These are phyloP conservation scores for Drosophila infuscata DNA, from an alignment of 2,888 invertebrate genomes.

Conservation along the genomic window DNA sequence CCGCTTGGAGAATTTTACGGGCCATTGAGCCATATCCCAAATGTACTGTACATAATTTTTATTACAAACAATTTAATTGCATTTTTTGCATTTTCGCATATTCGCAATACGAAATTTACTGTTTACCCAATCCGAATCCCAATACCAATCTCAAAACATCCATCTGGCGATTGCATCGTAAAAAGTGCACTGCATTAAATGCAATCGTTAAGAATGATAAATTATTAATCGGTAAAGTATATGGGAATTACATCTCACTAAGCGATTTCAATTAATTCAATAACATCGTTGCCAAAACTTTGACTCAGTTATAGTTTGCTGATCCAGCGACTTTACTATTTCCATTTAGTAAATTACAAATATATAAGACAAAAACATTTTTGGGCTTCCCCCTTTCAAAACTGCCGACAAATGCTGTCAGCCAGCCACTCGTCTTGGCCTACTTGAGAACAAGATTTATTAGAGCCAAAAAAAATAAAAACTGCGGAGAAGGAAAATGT, in stretches of 20 bases:
- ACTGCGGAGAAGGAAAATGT: not conserved
- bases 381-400: not conserved
- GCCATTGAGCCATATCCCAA: constrained; percentile 65
- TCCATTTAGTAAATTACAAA: not conserved
- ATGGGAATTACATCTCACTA: not conserved
- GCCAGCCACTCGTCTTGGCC: constrained; percentile 23
- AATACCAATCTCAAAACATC: constrained; percentile 29
- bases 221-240: constrained; percentile 45
- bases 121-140: constrained; percentile 28
- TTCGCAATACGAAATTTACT: constrained; percentile 44
- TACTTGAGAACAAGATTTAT: constrained; percentile 38
- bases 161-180: constrained; percentile 52
- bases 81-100: constrained; percentile 52
- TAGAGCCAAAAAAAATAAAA: constrained; percentile 5
- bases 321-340: not conserved
- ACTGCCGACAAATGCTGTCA: constrained; percentile 1
- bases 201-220: constrained; percentile 73
- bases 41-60: constrained; percentile 77
- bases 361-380: not conserved
- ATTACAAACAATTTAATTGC: constrained; percentile 72
- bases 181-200: constrained; percentile 57
- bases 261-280: not conserved
- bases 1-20: constrained; percentile 55
- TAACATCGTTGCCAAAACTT: not conserved
- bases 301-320: not conserved